A percentile compares a stretch with the other conserved stretches of the same genome.
These are phyloP conservation scores for Sarcophaga peregrina DNA, from an alignment of 1,140 invertebrate species.

Conservation along the genomic window DNA sequence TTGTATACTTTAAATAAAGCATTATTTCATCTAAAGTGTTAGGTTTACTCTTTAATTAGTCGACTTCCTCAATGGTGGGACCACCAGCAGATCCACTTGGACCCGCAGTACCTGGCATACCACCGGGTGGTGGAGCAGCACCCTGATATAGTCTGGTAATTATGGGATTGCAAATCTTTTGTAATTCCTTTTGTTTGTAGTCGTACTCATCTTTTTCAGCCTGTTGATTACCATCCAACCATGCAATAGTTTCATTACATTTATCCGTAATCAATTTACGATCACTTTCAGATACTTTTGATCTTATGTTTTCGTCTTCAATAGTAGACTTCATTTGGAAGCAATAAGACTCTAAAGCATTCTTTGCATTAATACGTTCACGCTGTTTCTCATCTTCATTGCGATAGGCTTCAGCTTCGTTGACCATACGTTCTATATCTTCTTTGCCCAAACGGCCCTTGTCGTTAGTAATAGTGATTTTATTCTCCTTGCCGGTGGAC, in stretches of 20 bases:
- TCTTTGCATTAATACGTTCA: slow-evolving; percentile 88
- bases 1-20: too few relatives aligned
- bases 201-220: slow-evolving; percentile 93
- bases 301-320: slow-evolving; percentile 88
- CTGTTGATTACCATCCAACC: slow-evolving; percentile 94
- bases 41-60: slow-evolving; percentile 72
- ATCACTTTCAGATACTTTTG: slow-evolving; percentile 88
- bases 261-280: slow-evolving; percentile 87
- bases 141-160: slow-evolving; percentile 83
- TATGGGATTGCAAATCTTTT: slow-evolving; percentile 85
- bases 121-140: slow-evolving; percentile 61
- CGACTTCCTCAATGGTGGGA: slow-evolving; percentile 94
- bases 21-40: too few relatives aligned
- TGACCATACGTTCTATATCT: slow-evolving; percentile 97
- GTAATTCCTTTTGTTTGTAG: slow-evolving; percentile 89
- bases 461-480: slow-evolving; percentile 98
- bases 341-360: slow-evolving; percentile 92
- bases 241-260: slow-evolving; percentile 91
- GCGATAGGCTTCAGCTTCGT: slow-evolving; percentile 94
- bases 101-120: slow-evolving; percentile 70
- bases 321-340: slow-evolving; percentile 96
- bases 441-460: slow-evolving; percentile 95
- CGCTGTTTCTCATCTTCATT: slow-evolving; percentile 91
- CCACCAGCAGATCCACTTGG: slow-evolving; percentile 73
- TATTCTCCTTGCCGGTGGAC: slow-evolving; percentile 95